These are phyloP conservation scores for Bhutanitis thaidina DNA, from an alignment of 2,888 invertebrate species.

Conservation along the genomic window DNA sequence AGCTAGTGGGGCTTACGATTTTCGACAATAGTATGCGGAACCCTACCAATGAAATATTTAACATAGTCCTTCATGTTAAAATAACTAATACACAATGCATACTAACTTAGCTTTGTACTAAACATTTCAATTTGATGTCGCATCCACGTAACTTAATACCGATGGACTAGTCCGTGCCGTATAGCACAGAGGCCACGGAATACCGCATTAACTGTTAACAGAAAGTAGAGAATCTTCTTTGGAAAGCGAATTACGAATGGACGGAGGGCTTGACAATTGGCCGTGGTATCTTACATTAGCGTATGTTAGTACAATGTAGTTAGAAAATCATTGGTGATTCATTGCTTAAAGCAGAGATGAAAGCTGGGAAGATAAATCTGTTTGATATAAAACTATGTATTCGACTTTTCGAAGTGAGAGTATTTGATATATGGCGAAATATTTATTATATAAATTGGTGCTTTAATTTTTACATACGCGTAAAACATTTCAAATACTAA, in stretches of 20 bases:
- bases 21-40: too few relatives aligned
- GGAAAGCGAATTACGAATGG: constrained; percentile 46
- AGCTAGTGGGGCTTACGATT: too few relatives aligned
- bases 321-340: constrained; percentile 12
- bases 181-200: constrained; percentile 44
- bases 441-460: not conserved
- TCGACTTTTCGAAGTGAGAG: not conserved
- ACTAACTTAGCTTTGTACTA: not conserved
- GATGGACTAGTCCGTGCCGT: constrained; percentile 35
- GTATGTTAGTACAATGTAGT: constrained; percentile 5
- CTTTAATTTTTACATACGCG: too few relatives aligned
- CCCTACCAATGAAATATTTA: too few relatives aligned
- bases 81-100: too few relatives aligned
- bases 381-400: not conserved
- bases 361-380: constrained; percentile 2
- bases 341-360: constrained; percentile 4
- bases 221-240: constrained; percentile 53
- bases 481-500: too few relatives aligned
- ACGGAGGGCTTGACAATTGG: constrained; percentile 18
- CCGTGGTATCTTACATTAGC: not conserved
- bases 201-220: constrained; percentile 46
- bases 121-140: constrained; percentile 16
- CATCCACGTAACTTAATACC: constrained; percentile 26
- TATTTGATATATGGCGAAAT: not conserved
- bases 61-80: too few relatives aligned